phyloP scores from a whole-genome alignment of 2,888 invertebrate species.

The Watsonalla cultraria region DNA sequence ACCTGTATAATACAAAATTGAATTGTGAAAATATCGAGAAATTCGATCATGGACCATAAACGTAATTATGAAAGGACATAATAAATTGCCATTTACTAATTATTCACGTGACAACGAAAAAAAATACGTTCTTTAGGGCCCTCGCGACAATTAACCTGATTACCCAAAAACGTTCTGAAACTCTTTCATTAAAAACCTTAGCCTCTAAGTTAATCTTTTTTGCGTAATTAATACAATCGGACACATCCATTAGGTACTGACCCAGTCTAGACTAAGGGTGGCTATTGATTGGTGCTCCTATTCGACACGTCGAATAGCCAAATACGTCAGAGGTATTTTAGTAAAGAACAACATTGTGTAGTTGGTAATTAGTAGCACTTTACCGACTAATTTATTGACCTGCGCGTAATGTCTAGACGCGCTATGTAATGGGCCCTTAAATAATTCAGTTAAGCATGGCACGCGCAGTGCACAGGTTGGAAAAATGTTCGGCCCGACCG shows the following conservation, averaged over 20 bases:
- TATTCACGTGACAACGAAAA: too few species aligned
- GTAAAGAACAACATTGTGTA: slow-evolving; percentile 45
- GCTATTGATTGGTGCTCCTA: slow-evolving; percentile 36
- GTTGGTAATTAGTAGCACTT: slow-evolving; percentile 56
- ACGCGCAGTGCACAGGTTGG: slow-evolving; percentile 30
- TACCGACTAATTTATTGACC: slow-evolving; percentile 63
- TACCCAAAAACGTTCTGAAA: neutral
- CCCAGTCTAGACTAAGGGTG: slow-evolving; percentile 40
- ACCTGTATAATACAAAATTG: too few species aligned
- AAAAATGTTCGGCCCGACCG: slow-evolving; percentile 9
- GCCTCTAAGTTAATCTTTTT: too few species aligned
- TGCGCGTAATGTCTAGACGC: slow-evolving; percentile 57
- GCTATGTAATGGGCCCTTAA: slow-evolving; percentile 50
- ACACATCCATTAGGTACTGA: slow-evolving; percentile 45
- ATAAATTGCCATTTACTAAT: too few species aligned
- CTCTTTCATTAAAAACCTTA: neutral
- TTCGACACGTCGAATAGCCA: slow-evolving; percentile 27
- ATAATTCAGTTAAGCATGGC: slow-evolving; percentile 49
- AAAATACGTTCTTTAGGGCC: too few species aligned
- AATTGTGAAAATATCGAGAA: too few species aligned
- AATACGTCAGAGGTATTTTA: slow-evolving; percentile 39
- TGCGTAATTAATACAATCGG: slow-evolving; percentile 14
- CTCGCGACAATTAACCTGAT: neutral
- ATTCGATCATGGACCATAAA: too few species aligned
- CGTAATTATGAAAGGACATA: too few species aligned